phyloP scores from a whole-genome alignment of 2,113 vertebrate species.

The Podarcis raffonei region DNA sequence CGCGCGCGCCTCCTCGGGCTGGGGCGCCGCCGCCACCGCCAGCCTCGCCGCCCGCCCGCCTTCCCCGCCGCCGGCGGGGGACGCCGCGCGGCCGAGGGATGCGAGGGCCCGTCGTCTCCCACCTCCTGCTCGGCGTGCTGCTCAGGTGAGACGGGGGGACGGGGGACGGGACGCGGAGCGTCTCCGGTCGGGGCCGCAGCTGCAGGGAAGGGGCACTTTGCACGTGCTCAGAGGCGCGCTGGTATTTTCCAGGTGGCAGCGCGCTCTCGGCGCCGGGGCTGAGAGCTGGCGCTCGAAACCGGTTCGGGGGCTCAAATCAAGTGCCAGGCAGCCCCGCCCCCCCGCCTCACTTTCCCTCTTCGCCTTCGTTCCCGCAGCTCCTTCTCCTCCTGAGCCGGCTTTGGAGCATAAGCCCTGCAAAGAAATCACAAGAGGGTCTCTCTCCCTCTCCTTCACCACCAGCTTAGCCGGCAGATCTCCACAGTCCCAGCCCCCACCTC shows the following conservation, averaged over 20 bases:
- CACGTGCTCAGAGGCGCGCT: not conserved
- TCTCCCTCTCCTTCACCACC: not conserved
- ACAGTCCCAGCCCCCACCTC: not conserved
- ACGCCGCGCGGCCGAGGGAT: constrained; percentile 41
- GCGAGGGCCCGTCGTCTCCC: constrained; percentile 51
- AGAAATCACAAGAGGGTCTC: not conserved
- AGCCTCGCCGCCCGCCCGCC: constrained; percentile 37
- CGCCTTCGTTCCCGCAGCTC: not conserved
- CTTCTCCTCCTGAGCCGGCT: not conserved
- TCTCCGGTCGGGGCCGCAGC: not conserved
- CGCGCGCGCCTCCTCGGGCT: constrained; percentile 33
- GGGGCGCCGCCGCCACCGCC: constrained; percentile 37
- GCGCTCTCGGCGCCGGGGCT: not conserved
- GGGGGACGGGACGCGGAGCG: not conserved
- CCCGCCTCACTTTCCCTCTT: not conserved
- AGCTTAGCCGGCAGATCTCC: not conserved
- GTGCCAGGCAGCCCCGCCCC: not conserved
- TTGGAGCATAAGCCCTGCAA: not conserved
- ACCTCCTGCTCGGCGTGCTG: constrained; percentile 66
- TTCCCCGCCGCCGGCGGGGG: constrained; percentile 13
- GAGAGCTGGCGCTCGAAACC: not conserved
- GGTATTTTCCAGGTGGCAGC: not conserved
- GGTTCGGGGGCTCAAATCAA: rapidly evolving
- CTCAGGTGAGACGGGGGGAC: constrained; percentile 72
- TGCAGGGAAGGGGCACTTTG: not conserved